Evolutionary conservation across 2,888 invertebrate species (phyloP), one percentile per base, ranked within the genome.

Genomic region (Caenorhabditis angaria): DNA sequence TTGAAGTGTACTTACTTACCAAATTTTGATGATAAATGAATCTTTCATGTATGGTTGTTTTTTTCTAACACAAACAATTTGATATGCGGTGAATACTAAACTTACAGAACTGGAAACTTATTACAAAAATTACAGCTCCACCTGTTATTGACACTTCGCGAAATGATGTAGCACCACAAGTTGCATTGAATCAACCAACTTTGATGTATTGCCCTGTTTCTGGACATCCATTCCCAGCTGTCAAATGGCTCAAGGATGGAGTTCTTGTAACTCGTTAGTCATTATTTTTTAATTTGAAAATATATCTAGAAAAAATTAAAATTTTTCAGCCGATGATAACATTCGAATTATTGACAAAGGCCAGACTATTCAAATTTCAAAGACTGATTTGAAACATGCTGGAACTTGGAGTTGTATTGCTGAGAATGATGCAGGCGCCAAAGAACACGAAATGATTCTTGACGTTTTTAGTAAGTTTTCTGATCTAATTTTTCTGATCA

Each of bases 321-420:
- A n/a, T n/a, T 25, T 53, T 74, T 56, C 48, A 78, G 78, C 54
- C 6, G 62, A 61, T 27, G 74, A 74, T 1, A 69, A 75, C 53
- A 75, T 77, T 50, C 53, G 77, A 27, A 65, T 86, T 22, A 66
- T 84, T 20, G 85, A 87, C 20, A 70, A 78, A 54, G 82, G 83
- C 14, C 85, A 87, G 51, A 78, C 28, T 50, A 65, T 75, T 47
- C 66, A 70, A 65, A 75, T 70, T 28, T 48, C 65, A 1, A 50
- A 54, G n/a, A 62, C 70, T 28, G 75, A 67, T 18, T 50, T 62
- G 1, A 72, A 71, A 18, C 77, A 90, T 66, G 87, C 82, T 51
- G 89, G 89, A 6, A 78, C 81, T 18, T 90, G 89, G 82, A 86
- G 87, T 25, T 90, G 90, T 82, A 66, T 87, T 18, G 90, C 89